Conservation (phyloP, 2,797 vertebrate species). For the Danio albolineatus region DNA sequence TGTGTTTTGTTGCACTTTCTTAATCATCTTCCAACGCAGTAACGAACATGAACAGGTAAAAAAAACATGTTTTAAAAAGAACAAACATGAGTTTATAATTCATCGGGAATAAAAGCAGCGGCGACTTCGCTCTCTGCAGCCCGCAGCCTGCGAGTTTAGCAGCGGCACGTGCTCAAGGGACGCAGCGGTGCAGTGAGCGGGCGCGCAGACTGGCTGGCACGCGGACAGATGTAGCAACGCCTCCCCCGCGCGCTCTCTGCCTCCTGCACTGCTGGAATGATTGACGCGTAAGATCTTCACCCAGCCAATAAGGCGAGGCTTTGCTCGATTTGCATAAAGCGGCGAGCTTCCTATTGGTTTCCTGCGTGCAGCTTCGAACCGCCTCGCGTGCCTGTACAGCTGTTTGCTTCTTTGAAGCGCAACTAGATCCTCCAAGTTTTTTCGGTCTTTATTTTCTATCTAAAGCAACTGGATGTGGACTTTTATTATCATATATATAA, state of each 20-base stretch:
- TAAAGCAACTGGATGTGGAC: neutral
- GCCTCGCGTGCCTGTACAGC: constrained; percentile 87
- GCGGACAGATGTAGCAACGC: constrained; percentile 75
- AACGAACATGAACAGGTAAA: neutral
- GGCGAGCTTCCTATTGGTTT: constrained; percentile 76
- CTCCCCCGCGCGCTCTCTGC: constrained; percentile 53
- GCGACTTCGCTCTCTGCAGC: constrained; percentile 16
- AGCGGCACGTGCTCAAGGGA: constrained; percentile 84
- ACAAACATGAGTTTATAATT: neutral
- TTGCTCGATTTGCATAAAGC: constrained; percentile 71
- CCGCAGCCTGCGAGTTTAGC: constrained; percentile 71
- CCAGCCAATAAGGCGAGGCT: constrained; percentile 78
- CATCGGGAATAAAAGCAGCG: constrained; percentile 3
- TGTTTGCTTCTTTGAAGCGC: constrained; percentile 67
- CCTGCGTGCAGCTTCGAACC: constrained; percentile 77
- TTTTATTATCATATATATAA: neutral
- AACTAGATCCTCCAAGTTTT: constrained; percentile 51
- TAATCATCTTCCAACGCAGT: neutral
- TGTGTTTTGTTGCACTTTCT: neutral
- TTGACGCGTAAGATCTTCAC: constrained; percentile 73
- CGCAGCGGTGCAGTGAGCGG: constrained; percentile 69
- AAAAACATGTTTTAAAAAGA: neutral
- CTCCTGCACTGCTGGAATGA: constrained; percentile 75
- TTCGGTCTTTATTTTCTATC: neutral
- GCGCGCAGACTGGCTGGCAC: constrained; percentile 74